These are phyloP conservation scores for Oedothorax gibbosus DNA, from an alignment of 1,140 invertebrate species.

Conservation along the genomic window DNA sequence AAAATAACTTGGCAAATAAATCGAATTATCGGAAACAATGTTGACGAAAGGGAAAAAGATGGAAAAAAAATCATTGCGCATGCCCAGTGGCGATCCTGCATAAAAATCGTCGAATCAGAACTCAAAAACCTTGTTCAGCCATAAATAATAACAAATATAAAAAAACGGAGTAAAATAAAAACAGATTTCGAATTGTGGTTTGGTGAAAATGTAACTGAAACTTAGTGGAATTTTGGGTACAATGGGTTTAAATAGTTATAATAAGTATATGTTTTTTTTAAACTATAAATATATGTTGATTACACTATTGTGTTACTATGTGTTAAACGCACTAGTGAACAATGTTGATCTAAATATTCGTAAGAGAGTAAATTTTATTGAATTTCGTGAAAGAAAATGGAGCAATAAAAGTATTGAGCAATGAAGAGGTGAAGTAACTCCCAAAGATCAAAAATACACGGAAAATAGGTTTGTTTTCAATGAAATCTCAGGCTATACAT, in stretches of 20 bases:
- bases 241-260: not conserved
- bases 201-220: not conserved
- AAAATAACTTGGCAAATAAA: conserved; percentile 35
- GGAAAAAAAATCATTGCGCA: not conserved
- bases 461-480: too few species aligned
- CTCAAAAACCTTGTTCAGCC: conserved; percentile 33
- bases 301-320: too few species aligned
- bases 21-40: conserved; percentile 59
- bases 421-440: too few species aligned
- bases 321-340: too few species aligned
- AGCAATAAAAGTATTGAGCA: too few species aligned
- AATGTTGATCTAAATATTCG: too few species aligned
- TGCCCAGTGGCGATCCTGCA: conserved; percentile 18
- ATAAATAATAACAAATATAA: conserved; percentile 48
- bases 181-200: conserved; percentile 10
- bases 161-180: conserved; percentile 1
- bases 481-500: too few species aligned
- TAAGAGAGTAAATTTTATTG: too few species aligned
- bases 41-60: conserved; percentile 17
- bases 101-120: conserved; percentile 49
- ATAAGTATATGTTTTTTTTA: too few species aligned
- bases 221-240: not conserved
- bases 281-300: too few species aligned
- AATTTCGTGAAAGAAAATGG: too few species aligned
- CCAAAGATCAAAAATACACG: too few species aligned